Evolutionary conservation across 2,888 invertebrate species (phyloP).

Genomic region (Idaea biselata): DNA sequence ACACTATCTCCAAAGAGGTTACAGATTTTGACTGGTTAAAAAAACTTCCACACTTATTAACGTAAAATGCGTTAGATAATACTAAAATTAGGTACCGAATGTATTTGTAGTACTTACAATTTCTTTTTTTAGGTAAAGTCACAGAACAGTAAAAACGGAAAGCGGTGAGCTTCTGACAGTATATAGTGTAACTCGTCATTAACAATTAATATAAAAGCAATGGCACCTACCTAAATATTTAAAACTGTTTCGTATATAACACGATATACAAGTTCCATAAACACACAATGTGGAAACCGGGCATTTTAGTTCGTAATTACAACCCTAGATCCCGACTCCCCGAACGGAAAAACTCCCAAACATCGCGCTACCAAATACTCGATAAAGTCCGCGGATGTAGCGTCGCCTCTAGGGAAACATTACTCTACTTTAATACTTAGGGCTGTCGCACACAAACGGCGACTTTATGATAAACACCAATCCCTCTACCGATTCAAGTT

Average conservation of each 20-base stretch:
- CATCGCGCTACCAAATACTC: conserved; percentile 38
- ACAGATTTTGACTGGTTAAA: no score
- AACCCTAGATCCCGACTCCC: conserved; percentile 22
- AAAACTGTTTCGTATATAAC: background rate
- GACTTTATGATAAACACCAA: conserved; percentile 36
- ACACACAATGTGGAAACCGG: conserved; percentile 7
- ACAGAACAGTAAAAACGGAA: no score
- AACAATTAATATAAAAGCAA: no score
- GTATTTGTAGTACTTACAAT: no score
- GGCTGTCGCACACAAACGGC: conserved; percentile 36
- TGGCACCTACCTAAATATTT: no score
- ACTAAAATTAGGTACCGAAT: no score
- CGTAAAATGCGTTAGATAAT: no score
- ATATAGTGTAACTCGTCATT: no score
- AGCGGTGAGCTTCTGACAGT: no score
- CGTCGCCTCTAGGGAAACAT: conserved; percentile 51
- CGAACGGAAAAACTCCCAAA: conserved; percentile 34
- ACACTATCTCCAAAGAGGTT: no score
- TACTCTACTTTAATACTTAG: conserved; percentile 49
- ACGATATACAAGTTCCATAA: background rate
- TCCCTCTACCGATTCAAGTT: conserved; percentile 21
- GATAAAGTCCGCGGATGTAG: conserved; percentile 48
- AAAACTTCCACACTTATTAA: no score
- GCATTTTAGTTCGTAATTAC: conserved; percentile 28
- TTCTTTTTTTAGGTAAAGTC: no score